Evolutionary conservation across 1,140 invertebrate genomes (phyloP), one percentile per base, ranked within the genome.

Genomic region (Rhagoletis pomonella): DNA sequence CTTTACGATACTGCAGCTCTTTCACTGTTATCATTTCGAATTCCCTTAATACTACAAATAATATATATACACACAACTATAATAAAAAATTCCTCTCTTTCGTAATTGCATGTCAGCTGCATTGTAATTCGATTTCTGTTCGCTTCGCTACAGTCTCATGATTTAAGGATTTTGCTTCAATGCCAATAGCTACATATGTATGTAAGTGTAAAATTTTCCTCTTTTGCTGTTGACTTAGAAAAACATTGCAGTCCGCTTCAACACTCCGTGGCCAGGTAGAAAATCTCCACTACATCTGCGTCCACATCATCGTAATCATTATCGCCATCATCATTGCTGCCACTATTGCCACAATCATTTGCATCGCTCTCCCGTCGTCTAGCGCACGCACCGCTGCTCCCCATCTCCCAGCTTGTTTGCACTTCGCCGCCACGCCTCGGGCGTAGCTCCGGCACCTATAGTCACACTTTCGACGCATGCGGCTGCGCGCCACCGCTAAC

Each of bases 381-480:
- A 12, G 86, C 47, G 42, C 39, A 39, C 50, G 19, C 17, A 42
- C 3, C 9, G 14, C 14, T 19, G 81, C 9, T 62, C 60, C 4
- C 58, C 42, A 59, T 17, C 29, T 42, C 58, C 19, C 6, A 55
- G 2, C 17, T 77, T 77, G 69, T 5, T 86, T 60, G 47, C 42
- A 86, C 73, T 62, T 87, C 88, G 88, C 29, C 29, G 29, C 73
- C 62, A 50, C 73, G 60, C 69, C 67, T 77, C 29, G 84, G 73
- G 69, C 87, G 87, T 77, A 88, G 87, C 86, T 59, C 87, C 85
- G 77, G 85, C 89, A 90, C 91, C 91, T 93, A 93, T 92, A 93
- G 92, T 93, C 92, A 93, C 90, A 93, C 92, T 88, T 93, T 93
- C 19, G 92, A 93, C 19, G 92, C 91, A 59, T 92, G 92, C 77